Evolutionary conservation across 1,140 invertebrate species (phyloP), one percentile per base, ranked within the genome.

Genomic region (Heliothis virescens): DNA sequence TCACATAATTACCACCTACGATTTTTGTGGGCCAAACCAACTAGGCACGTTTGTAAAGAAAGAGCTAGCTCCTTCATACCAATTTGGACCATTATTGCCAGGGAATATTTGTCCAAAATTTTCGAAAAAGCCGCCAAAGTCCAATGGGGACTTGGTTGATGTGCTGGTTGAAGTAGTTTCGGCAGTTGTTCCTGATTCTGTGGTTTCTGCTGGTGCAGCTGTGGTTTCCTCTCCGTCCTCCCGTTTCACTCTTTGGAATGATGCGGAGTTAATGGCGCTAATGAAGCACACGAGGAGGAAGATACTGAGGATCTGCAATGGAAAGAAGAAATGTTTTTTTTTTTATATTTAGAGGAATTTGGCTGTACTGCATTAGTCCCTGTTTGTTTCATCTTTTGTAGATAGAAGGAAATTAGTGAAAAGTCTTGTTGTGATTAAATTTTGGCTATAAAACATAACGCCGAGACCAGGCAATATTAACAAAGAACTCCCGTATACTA

Each of bases 201-300:
- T 13, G 12, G 21, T 2, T 34, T 73, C 53, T 15, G 48, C 48
- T 9, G 21, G 16, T 2, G 16, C 63, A 21, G 15, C n/a, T 18
- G 48, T 34, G 13, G 75, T 18, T n/a, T 3, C 13, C 4, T 55
- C 52, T 3, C 4, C 52, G 10, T 50, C 50, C 11, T 57, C 29
- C 0, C 69, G 52, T 16, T 73, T 73, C 15, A 57, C 16, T 34
- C 52, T 41, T 41, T 41, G 5, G 0, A 47, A 21, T 18, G 47
- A 69, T 26, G 69, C 69, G 41, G 69, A 73, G 16, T 73, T 53
- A 16, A 73, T 21, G 26, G 29, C 41, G 15, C 50, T 52, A 0
- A 73, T 18, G 7, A 59, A 41, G 29, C 69, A 73, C 1, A 73
- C 26, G 69, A 73, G 57, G 52, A 73, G 29, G 0, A 73, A n/a